Evolutionary conservation across 92 coral and sea anemone species (phyloP).

Genomic region (Siderastrea siderea): DNA sequence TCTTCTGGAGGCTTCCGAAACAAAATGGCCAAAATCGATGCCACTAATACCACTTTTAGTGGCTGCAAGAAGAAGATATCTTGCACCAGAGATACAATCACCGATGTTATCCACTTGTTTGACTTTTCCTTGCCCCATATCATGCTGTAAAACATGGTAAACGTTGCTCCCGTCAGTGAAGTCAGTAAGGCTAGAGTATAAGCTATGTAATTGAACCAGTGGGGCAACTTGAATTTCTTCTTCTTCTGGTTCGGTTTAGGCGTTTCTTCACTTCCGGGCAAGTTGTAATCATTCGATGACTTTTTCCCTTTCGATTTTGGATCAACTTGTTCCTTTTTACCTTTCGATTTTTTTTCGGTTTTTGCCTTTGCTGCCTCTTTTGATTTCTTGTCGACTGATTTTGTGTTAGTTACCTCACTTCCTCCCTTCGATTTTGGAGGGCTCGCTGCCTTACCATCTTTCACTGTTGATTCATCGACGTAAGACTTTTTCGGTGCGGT

Average conservation of each 20-base stretch:
- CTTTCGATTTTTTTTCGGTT: not conserved
- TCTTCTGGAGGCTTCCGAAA: slow-evolving; percentile 87
- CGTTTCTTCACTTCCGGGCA: not conserved
- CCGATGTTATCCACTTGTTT: slow-evolving; percentile 79
- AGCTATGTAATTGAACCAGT: slow-evolving; percentile 53
- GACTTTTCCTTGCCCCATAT: slow-evolving; percentile 91
- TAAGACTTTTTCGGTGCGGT: slow-evolving; percentile 51
- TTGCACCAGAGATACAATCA: slow-evolving; percentile 76
- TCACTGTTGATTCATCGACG: not conserved
- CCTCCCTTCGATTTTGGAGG: not conserved
- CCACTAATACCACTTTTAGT: slow-evolving; percentile 74
- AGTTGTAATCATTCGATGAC: not conserved
- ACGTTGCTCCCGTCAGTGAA: slow-evolving; percentile 38
- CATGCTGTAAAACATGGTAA: slow-evolving; percentile 74
- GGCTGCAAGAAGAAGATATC: slow-evolving; percentile 87
- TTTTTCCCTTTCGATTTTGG: not conserved
- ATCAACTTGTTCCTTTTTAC: not conserved
- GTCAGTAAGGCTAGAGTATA: slow-evolving; percentile 51
- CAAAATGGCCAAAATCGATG: slow-evolving; percentile 69
- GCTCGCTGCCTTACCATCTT: not conserved
- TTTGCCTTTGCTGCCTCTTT: not conserved
- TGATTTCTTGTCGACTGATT: not conserved
- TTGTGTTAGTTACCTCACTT: not conserved
- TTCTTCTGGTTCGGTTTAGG: not conserved
- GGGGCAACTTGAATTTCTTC: slow-evolving; percentile 38